phyloP scores from a whole-genome alignment of 2,113 vertebrate species.

The Neomonachus schauinslandi region DNA sequence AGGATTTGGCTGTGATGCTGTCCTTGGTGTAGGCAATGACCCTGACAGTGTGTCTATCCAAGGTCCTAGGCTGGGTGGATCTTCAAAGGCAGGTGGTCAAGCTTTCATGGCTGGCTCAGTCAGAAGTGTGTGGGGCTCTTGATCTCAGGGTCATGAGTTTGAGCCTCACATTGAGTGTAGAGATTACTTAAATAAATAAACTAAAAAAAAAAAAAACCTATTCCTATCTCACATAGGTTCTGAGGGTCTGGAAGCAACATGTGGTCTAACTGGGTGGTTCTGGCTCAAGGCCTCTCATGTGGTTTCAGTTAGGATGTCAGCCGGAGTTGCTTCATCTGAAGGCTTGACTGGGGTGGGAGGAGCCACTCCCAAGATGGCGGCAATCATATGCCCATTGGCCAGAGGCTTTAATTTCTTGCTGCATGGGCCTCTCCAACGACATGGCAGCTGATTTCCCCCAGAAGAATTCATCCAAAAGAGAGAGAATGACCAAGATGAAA shows the following conservation, averaged over 20 bases:
- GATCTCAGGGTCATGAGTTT: background rate
- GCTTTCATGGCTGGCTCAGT: background rate
- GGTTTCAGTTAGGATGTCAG: background rate
- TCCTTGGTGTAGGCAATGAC: background rate
- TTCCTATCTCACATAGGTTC: background rate
- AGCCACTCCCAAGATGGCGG: background rate
- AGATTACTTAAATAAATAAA: background rate
- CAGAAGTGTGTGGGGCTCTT: background rate
- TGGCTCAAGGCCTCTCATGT: background rate
- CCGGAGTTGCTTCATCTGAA: background rate
- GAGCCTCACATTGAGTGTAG: background rate
- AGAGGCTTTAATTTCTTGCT: background rate
- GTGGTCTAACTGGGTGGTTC: background rate
- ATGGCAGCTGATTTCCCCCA: background rate
- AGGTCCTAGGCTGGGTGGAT: background rate
- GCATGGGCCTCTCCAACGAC: background rate
- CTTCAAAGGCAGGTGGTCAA: background rate
- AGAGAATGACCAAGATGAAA: background rate
- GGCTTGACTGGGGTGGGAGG: background rate
- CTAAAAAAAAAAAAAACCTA: background rate
- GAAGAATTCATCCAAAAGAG: background rate
- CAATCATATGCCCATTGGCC: background rate
- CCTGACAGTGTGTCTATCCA: background rate
- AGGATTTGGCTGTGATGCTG: fast-evolving
- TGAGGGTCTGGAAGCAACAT: background rate